These are phyloP conservation scores for Xanthorhoe spadicearia DNA, from an alignment of 2,888 invertebrate species.

Conservation along the genomic window DNA sequence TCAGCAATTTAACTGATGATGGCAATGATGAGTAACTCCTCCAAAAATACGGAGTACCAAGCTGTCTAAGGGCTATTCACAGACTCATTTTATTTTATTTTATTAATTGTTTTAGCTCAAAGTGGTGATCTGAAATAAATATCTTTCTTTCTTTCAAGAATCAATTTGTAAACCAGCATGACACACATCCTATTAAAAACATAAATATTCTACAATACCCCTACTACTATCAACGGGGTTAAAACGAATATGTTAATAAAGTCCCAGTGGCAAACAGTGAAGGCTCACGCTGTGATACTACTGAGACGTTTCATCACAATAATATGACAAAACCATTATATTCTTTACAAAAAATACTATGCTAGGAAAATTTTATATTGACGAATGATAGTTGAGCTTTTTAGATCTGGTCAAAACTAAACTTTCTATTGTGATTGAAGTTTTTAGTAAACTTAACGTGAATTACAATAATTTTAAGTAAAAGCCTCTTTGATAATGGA, in stretches of 20 bases:
- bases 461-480: too few species aligned
- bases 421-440: too few species aligned
- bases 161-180: constrained; percentile 30
- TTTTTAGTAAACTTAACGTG: too few species aligned
- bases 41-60: too few species aligned
- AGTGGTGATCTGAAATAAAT: too few species aligned
- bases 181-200: constrained; percentile 59
- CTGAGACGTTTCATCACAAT: constrained; percentile 76
- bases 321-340: constrained; percentile 73
- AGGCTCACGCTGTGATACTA: constrained; percentile 72
- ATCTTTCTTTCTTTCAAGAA: too few species aligned
- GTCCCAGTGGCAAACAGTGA: constrained; percentile 75
- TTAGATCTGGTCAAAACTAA: background rate
- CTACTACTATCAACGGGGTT: constrained; percentile 51
- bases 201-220: constrained; percentile 55
- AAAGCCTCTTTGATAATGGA: too few species aligned
- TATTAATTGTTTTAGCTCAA: too few species aligned
- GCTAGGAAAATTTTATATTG: background rate
- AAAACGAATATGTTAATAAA: constrained; percentile 73
- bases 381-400: background rate
- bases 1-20: background rate
- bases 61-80: too few species aligned
- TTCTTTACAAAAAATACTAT: constrained; percentile 49
- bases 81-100: too few species aligned
- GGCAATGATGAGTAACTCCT: background rate